Conservation (phyloP, 2,888 invertebrate species). For the Cryptocephalus moraei region DNA sequence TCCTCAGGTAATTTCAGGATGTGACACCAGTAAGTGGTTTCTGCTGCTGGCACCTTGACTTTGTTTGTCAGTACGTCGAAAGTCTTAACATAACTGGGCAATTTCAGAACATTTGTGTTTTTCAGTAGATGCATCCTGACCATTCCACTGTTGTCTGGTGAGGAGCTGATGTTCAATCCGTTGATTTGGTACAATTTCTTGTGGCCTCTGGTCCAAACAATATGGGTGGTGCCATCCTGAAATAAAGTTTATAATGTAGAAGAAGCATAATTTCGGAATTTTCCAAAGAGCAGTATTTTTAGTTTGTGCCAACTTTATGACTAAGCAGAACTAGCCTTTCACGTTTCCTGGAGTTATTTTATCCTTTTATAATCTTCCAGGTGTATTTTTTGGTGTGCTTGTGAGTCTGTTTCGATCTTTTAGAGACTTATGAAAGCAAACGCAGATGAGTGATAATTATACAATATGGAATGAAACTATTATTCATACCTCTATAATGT, state of each 20-base stretch:
- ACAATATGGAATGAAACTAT: not conserved
- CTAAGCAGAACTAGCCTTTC: no score
- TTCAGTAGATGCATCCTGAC: conserved; percentile 65
- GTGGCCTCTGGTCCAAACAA: conserved; percentile 75
- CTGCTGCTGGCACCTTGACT: conserved; percentile 65
- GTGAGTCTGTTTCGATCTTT: no score
- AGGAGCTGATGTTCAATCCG: conserved; percentile 50
- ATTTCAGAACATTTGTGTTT: conserved; percentile 33
- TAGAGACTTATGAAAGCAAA: no score
- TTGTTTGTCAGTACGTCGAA: conserved; percentile 53
- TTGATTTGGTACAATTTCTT: conserved; percentile 59
- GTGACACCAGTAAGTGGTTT: conserved; percentile 97
- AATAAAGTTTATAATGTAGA: no score
- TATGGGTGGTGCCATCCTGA: conserved; percentile 81
- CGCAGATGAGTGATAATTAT: no score
- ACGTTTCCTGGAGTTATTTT: no score
- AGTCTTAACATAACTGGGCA: conserved; percentile 42
- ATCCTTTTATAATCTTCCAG: no score
- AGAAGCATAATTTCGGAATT: no score
- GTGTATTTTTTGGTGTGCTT: no score
- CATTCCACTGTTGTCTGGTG: conserved; percentile 56
- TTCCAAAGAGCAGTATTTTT: no score
- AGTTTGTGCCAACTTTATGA: no score
- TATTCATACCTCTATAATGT: conserved; percentile 57
- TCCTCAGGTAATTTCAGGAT: conserved; percentile 67